Percentiles rank a stretch among this genome's conserved stretches.
These are phyloP conservation scores for Protomyctophum bolini DNA, from an alignment of 2,113 vertebrate genomes.

Conservation along the genomic window DNA sequence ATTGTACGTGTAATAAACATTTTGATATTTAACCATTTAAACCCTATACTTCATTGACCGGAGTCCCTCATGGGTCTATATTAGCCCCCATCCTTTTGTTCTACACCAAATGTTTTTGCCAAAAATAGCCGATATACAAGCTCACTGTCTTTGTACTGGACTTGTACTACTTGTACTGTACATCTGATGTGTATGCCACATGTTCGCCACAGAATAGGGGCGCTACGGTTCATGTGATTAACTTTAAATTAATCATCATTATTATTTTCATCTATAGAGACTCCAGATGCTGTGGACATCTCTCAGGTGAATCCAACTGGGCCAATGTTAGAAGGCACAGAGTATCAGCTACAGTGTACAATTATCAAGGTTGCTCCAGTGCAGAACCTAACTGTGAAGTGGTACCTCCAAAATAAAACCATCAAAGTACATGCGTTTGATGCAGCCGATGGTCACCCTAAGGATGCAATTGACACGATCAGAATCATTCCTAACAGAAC, in stretches of 20 bases:
- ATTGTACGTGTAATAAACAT: too few species aligned
- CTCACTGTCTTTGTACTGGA: too few species aligned
- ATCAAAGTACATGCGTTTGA: accelerated
- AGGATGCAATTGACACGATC: neutral
- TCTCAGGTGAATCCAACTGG: neutral
- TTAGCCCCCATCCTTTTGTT: too few species aligned
- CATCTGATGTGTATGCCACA: too few species aligned
- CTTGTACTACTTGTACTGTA: too few species aligned
- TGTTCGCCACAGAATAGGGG: too few species aligned
- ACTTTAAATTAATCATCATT: neutral
- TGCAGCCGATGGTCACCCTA: neutral
- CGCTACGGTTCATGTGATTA: too few species aligned
- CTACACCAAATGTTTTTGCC: too few species aligned
- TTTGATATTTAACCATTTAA: too few species aligned
- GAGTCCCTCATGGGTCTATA: too few species aligned
- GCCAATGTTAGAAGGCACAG: constrained; percentile 29
- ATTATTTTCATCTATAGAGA: constrained; percentile 37
- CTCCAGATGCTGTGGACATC: constrained; percentile 30
- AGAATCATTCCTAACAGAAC: neutral
- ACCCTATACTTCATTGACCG: too few species aligned
- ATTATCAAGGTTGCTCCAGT: constrained; percentile 42
- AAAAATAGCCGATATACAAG: too few species aligned
- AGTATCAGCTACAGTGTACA: constrained; percentile 54
- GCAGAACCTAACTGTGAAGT: constrained; percentile 37
- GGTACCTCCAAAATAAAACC: constrained; percentile 19